Evolutionary conservation across 2,113 vertebrate species (phyloP).

Genomic region (Axis porcinus): DNA sequence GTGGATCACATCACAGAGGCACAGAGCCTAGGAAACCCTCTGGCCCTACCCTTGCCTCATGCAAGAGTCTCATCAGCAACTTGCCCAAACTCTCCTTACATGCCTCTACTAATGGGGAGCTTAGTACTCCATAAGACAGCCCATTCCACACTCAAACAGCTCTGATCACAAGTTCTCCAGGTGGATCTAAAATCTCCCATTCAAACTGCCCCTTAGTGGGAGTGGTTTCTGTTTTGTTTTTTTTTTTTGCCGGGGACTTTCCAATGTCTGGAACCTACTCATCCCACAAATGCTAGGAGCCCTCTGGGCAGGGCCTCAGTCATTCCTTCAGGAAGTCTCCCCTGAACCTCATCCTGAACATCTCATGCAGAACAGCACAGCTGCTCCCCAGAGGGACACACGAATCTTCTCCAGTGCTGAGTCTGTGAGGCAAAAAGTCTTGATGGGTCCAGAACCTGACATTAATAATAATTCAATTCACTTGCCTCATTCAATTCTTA

Average conservation of each 20-base stretch:
- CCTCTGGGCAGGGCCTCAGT: background rate
- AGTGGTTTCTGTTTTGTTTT: background rate
- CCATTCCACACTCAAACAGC: background rate
- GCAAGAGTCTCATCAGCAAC: background rate
- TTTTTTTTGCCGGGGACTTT: slow-evolving; percentile 52
- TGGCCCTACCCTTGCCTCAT: too few species aligned
- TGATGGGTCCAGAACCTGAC: background rate
- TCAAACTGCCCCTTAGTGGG: background rate
- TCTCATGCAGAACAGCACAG: background rate
- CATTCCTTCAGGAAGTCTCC: background rate
- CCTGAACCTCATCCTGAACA: background rate
- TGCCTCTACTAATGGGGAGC: background rate
- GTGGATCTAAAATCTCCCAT: background rate
- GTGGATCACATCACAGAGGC: background rate
- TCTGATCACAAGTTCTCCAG: background rate
- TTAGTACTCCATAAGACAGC: background rate
- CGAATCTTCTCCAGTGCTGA: accelerated
- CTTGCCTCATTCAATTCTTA: background rate
- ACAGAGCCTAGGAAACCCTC: background rate
- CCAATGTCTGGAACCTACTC: background rate
- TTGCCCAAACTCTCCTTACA: background rate
- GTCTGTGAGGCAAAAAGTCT: background rate
- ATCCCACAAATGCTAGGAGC: background rate
- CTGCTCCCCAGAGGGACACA: background rate
- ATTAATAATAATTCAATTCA: background rate